Percentiles rank a stretch among this genome's conserved stretches.
These are phyloP conservation scores for Copidosoma aretas DNA, from an alignment of 2,888 invertebrate genomes.

Conservation along the genomic window DNA sequence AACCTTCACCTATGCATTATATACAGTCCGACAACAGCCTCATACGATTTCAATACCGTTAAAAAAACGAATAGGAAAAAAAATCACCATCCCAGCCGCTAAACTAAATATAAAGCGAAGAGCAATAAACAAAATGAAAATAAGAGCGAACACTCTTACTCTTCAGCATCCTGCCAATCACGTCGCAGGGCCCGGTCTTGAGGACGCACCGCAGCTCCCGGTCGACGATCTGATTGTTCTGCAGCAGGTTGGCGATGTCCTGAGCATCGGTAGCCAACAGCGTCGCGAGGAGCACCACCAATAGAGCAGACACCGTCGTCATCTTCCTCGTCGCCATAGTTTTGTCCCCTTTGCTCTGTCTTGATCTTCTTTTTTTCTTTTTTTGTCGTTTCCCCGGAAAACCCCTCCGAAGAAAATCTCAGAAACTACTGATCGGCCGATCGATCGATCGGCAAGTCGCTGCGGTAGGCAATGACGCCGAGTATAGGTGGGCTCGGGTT, in stretches of 20 bases:
- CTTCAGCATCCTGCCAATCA: slow-evolving; percentile 64
- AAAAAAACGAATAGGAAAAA: neutral
- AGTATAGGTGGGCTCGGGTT: no score
- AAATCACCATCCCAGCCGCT: no score
- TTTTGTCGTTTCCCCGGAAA: no score
- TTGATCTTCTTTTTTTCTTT: no score
- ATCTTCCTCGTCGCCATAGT: neutral
- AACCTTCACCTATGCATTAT: no score
- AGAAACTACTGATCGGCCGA: neutral
- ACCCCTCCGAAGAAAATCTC: no score
- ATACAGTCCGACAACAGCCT: neutral
- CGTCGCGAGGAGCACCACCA: neutral
- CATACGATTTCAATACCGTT: neutral
- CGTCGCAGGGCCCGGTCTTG: slow-evolving; percentile 68
- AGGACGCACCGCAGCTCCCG: slow-evolving; percentile 68
- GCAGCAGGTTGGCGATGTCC: slow-evolving; percentile 39
- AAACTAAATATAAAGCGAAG: no score
- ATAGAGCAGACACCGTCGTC: neutral
- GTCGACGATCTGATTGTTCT: slow-evolving; percentile 39
- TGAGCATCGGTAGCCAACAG: slow-evolving; percentile 31
- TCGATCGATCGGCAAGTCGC: neutral
- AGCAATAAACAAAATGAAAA: neutral
- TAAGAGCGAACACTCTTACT: slow-evolving; percentile 69
- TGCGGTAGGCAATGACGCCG: neutral
- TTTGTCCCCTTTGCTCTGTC: no score